These are phyloP conservation scores for Poeciliopsis paucimaculata DNA, from an alignment of 2,797 vertebrate genomes.

Conservation along the genomic window DNA sequence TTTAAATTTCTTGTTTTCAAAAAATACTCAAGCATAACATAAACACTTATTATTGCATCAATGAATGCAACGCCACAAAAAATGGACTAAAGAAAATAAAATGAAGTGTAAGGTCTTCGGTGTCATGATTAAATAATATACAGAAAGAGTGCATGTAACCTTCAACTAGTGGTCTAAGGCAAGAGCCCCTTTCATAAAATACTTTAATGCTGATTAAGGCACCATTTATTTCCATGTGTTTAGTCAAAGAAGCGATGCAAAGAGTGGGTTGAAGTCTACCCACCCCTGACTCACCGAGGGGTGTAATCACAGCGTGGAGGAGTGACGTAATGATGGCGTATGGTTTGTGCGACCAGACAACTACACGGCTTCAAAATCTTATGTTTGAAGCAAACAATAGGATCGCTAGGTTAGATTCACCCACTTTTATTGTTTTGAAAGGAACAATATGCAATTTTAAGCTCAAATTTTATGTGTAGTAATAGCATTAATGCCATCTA, in stretches of 20 bases:
- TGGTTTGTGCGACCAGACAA: neutral
- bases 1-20: neutral
- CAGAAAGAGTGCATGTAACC: neutral
- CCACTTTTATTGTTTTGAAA: neutral
- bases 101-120: neutral
- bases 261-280: neutral
- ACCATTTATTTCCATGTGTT: neutral
- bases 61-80: neutral
- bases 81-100: no score
- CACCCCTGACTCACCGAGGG: neutral
- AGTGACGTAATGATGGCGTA: neutral
- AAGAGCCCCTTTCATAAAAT: neutral
- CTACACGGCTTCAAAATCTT: neutral
- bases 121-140: conserved; percentile 18
- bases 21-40: neutral
- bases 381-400: neutral
- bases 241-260: neutral
- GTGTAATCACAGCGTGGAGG: neutral
- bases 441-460: neutral
- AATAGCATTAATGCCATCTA: neutral
- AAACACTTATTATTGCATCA: neutral
- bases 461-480: neutral
- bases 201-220: neutral
- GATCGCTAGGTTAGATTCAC: neutral
- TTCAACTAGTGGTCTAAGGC: neutral